Percentiles rank a stretch among this genome's conserved stretches.
These are phyloP conservation scores for Campoplex capitator DNA, from an alignment of 2,888 invertebrate genomes.

Conservation along the genomic window DNA sequence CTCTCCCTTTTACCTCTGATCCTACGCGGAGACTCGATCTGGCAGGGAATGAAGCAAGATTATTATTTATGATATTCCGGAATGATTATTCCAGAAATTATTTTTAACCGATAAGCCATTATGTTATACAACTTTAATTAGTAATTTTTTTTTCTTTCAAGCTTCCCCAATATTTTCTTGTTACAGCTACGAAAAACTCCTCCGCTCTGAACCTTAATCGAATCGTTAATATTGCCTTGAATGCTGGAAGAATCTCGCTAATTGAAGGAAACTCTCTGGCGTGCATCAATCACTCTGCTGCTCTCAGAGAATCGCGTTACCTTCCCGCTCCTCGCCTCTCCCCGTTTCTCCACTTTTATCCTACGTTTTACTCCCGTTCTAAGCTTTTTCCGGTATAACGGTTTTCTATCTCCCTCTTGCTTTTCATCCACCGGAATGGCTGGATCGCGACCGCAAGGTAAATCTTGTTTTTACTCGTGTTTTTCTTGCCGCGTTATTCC, in stretches of 20 bases:
- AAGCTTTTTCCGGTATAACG: constrained; percentile 24
- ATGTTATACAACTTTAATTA: background rate
- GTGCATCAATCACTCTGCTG: constrained; percentile 75
- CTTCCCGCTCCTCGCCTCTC: background rate
- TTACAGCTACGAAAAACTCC: constrained; percentile 41
- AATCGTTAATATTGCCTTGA: constrained; percentile 68
- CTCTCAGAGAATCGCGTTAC: constrained; percentile 57
- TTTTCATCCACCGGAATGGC: constrained; percentile 53
- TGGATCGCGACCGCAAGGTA: constrained; percentile 55
- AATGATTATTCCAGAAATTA: constrained; percentile 21
- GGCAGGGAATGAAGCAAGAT: constrained; percentile 22
- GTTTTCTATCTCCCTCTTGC: constrained; percentile 49
- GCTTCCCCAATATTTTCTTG: constrained; percentile 5
- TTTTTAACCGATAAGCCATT: background rate
- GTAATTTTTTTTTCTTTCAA: background rate
- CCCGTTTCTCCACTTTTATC: background rate
- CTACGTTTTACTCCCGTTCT: constrained; percentile 23
- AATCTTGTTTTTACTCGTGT: constrained; percentile 62
- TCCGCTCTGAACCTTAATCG: constrained; percentile 65
- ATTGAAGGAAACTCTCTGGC: constrained; percentile 73
- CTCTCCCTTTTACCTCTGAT: constrained; percentile 5
- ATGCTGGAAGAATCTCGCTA: constrained; percentile 65
- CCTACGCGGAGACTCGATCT: background rate
- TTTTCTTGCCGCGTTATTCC: constrained; percentile 61
- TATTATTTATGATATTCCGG: constrained; percentile 47